Evolutionary conservation across 2,888 invertebrate species (phyloP).

Genomic region (Oegoconia quadripuncta): DNA sequence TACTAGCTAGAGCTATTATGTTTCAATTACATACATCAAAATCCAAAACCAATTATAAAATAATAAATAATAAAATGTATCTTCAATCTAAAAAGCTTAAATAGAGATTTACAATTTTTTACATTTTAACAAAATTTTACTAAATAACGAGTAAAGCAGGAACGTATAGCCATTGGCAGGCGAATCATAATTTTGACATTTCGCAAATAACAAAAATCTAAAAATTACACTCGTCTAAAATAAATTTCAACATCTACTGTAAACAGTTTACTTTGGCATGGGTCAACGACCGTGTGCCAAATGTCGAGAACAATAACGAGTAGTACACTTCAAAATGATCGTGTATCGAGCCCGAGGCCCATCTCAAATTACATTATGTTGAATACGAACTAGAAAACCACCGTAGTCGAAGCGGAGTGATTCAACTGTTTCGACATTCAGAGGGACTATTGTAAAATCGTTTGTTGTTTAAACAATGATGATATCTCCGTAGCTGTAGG

Average conservation of each 20-base stretch:
- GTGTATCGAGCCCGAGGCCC: constrained; percentile 32
- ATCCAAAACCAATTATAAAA: too few species aligned
- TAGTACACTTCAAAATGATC: constrained; percentile 48
- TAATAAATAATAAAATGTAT: too few species aligned
- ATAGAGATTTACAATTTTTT: too few species aligned
- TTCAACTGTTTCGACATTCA: constrained; percentile 29
- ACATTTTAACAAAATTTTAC: too few species aligned
- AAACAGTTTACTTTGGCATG: constrained; percentile 53
- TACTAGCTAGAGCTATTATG: not conserved
- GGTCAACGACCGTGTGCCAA: constrained; percentile 64
- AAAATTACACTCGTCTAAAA: constrained; percentile 29
- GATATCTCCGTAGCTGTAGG: constrained; percentile 13
- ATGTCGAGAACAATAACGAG: constrained; percentile 69
- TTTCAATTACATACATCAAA: not conserved
- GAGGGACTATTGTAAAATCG: constrained; percentile 21
- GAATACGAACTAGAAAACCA: constrained; percentile 35
- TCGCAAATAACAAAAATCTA: constrained; percentile 25
- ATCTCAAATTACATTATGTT: constrained; percentile 40
- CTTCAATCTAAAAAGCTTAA: too few species aligned
- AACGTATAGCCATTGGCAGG: too few species aligned
- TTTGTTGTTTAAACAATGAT: constrained; percentile 22
- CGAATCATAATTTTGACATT: constrained; percentile 7
- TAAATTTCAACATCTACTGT: constrained; percentile 45
- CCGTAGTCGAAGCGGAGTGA: constrained; percentile 21
- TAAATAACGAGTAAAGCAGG: too few species aligned